Evolutionary conservation across 2,113 vertebrate genomes (phyloP).

Genomic region (Zapus hudsonius): DNA sequence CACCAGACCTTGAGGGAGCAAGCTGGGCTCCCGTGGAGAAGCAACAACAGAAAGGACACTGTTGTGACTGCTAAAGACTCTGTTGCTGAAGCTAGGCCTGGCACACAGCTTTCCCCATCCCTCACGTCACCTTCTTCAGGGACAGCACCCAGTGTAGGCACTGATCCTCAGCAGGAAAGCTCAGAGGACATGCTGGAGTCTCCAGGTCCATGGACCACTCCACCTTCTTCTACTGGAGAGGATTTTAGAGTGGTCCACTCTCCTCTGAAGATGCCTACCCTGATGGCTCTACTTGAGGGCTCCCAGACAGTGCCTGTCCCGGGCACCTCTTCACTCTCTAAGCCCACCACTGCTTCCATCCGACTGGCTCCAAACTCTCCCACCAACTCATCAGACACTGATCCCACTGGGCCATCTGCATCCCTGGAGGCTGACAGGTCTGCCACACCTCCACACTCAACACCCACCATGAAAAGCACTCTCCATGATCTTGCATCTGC

Average conservation of each 20-base stretch:
- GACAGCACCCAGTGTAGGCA: rapidly evolving
- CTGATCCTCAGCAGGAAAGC: slow-evolving; percentile 64
- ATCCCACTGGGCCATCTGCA: rapidly evolving
- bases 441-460: neutral
- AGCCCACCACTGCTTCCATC: neutral
- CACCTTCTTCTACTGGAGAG: slow-evolving; percentile 50
- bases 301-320: neutral
- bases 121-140: neutral
- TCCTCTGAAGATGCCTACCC: neutral
- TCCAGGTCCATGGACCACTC: rapidly evolving
- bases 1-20: slow-evolving; percentile 88
- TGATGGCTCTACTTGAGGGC: rapidly evolving
- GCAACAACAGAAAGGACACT: slow-evolving; percentile 86
- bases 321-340: slow-evolving; percentile 50
- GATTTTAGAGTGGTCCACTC: rapidly evolving
- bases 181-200: slow-evolving; percentile 76
- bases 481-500: slow-evolving; percentile 73
- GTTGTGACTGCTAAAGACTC: slow-evolving; percentile 60
- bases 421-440: neutral
- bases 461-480: slow-evolving; percentile 36
- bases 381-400: neutral
- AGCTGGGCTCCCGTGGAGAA: slow-evolving; percentile 85
- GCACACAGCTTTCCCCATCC: rapidly evolving
- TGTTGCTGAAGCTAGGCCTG: neutral
- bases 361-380: neutral